Evolutionary conservation across 2,888 invertebrate species (phyloP).

Genomic region (Zaprionus obscuricornis): DNA sequence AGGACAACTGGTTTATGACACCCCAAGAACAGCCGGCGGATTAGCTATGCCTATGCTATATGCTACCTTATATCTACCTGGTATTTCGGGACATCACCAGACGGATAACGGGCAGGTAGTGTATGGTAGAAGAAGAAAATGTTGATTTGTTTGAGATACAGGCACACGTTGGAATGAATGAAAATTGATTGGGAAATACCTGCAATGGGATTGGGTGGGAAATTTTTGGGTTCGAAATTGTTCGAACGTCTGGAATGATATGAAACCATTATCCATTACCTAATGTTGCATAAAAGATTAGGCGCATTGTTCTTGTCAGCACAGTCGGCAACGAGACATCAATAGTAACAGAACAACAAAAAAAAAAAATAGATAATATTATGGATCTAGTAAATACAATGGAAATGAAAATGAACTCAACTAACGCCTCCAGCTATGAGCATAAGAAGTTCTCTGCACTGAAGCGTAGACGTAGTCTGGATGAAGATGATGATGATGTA

Average conservation of each 20-base stretch:
- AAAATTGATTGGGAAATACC: constrained; percentile 70
- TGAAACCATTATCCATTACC: constrained; percentile 62
- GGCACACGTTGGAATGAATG: constrained; percentile 65
- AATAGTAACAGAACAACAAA: not conserved
- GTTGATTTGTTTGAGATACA: constrained; percentile 45
- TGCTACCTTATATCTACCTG: too few species aligned
- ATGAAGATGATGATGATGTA: constrained; percentile 55
- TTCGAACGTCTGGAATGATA: constrained; percentile 17
- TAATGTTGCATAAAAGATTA: constrained; percentile 69
- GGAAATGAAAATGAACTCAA: constrained; percentile 15
- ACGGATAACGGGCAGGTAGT: too few species aligned
- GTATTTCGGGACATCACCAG: too few species aligned
- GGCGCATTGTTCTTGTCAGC: constrained; percentile 30
- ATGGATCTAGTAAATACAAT: constrained; percentile 22
- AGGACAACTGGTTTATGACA: constrained; percentile 74
- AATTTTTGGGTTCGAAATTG: too few species aligned
- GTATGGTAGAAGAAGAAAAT: not conserved
- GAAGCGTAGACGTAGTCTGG: constrained; percentile 60
- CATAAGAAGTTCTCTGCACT: constrained; percentile 61
- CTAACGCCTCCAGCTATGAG: constrained; percentile 26
- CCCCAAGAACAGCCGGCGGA: constrained; percentile 56
- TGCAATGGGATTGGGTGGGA: constrained; percentile 53
- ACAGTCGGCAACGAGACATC: constrained; percentile 41
- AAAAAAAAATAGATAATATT: not conserved
- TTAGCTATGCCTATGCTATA: constrained; percentile 31